These are phyloP conservation scores for Columba janthina DNA, from an alignment of 2,113 vertebrate species.

Conservation along the genomic window DNA sequence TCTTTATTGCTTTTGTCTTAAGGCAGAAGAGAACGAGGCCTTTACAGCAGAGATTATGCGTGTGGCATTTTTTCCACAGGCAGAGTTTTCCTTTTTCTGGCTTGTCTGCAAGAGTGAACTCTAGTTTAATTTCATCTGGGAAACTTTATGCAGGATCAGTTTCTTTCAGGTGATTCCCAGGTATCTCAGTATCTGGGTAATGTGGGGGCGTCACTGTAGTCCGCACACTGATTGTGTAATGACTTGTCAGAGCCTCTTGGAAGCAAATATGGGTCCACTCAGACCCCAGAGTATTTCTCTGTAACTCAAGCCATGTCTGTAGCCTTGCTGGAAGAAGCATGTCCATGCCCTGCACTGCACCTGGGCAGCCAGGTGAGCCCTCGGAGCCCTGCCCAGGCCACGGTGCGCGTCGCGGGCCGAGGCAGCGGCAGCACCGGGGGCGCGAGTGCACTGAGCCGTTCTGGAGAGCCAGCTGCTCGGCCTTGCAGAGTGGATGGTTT, in stretches of 20 bases:
- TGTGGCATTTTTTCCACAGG: neutral
- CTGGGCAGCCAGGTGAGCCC: accelerated
- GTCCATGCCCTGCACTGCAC: neutral
- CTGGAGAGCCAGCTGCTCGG: no score
- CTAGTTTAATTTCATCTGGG: neutral
- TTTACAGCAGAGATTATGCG: neutral
- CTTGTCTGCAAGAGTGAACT: neutral
- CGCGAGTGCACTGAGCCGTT: no score
- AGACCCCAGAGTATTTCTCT: neutral
- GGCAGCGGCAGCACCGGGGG: no score
- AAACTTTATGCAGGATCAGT: neutral
- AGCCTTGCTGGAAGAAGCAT: neutral
- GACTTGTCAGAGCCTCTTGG: neutral
- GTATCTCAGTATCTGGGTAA: neutral
- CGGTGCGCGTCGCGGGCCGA: no score
- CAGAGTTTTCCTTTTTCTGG: neutral
- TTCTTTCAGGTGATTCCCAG: neutral
- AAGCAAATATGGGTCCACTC: neutral
- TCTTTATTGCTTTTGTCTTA: neutral
- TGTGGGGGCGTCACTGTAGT: neutral
- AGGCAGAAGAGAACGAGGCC: neutral
- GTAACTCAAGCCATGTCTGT: neutral
- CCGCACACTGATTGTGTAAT: neutral
- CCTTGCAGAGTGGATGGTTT: no score
- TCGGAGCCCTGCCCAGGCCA: neutral